Evolutionary conservation across 2,113 vertebrate species (phyloP), one percentile per base, ranked within the genome.

Genomic region (Bos javanicus): DNA sequence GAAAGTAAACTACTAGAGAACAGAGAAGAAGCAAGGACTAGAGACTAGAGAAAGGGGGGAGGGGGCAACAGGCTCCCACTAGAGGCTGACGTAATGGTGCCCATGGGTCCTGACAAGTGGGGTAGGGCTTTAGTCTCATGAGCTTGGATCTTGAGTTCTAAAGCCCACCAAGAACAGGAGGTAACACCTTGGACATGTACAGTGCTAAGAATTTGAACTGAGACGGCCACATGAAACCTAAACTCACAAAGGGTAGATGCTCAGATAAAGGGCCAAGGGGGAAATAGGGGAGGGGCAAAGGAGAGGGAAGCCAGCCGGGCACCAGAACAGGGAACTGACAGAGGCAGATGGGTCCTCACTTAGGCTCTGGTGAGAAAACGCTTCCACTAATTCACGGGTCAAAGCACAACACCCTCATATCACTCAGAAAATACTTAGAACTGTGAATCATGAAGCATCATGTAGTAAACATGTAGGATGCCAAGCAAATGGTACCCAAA

Each of bases 241-340:
- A 60, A 39, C 33, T 54, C 26, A 0, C 46, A 52, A 52, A 57
- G 14, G 6, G 10, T 17, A 80, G 62, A n/a, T 50, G 13, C 23
- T 90, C 7, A 36, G 14, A 87, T 33, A 43, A 87, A 76, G 23
- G 36, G 12, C 33, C 30, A 7, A 85, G 2, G 17, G 6, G 7
- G 16, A 13, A 74, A 2, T 17, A 4, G 7, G 13, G 7, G 1
- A 4, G 3, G 39, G 25, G 50, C 1, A 11, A 6, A 2, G 19
- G 36, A 3, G 23, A 21, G 14, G 76, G 46, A 67, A 54, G 71
- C 9, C 78, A 9, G 9, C 36, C 1, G 0, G 39, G 7, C 39
- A 30, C 30, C 36, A 82, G n/a, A 71, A 39, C 74, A 62, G 36
- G 43, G 7, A 56, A 36, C 43, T 8, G 10, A 62, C 36, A 7